Conservation (phyloP, 2,797 vertebrate species). For the Enteromius anoplus region DNA sequence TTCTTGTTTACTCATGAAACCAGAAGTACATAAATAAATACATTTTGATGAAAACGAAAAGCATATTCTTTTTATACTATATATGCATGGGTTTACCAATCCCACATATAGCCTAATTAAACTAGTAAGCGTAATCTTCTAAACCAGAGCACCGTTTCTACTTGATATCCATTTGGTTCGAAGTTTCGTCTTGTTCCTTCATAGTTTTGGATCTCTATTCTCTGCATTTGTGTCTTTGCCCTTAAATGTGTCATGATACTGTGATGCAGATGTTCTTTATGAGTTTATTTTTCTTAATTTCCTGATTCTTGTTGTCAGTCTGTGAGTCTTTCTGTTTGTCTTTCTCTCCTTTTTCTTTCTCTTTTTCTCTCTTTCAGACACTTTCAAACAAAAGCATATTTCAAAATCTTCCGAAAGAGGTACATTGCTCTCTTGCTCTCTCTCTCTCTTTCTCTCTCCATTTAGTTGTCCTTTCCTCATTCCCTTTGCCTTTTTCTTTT, state of each 20-base stretch:
- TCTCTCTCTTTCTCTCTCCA: conserved; percentile 75
- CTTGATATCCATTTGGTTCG: conserved; percentile 18
- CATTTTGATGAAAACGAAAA: background rate
- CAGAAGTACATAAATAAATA: background rate
- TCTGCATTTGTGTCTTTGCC: conserved; percentile 18
- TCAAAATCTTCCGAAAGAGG: conserved; percentile 98
- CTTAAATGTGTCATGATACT: conserved; percentile 49
- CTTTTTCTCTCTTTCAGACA: conserved; percentile 92
- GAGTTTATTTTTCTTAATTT: conserved; percentile 63
- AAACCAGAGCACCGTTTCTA: background rate
- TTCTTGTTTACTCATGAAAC: background rate
- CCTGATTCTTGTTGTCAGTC: conserved; percentile 63
- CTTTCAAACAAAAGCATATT: conserved; percentile 99
- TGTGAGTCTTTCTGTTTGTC: conserved; percentile 73
- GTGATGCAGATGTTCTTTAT: conserved; percentile 60
- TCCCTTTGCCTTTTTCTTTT: conserved; percentile 59
- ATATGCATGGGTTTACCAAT: background rate
- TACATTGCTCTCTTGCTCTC: conserved; percentile 83
- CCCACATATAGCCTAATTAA: background rate
- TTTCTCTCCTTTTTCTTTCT: conserved; percentile 67
- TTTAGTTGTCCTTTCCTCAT: conserved; percentile 73
- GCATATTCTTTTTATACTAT: background rate
- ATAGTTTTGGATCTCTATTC: conserved; percentile 34
- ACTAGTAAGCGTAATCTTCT: background rate
- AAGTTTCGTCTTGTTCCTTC: conserved; percentile 13